Evolutionary conservation across 2,113 vertebrate species (phyloP).

Genomic region (Gymnorhina tibicen): DNA sequence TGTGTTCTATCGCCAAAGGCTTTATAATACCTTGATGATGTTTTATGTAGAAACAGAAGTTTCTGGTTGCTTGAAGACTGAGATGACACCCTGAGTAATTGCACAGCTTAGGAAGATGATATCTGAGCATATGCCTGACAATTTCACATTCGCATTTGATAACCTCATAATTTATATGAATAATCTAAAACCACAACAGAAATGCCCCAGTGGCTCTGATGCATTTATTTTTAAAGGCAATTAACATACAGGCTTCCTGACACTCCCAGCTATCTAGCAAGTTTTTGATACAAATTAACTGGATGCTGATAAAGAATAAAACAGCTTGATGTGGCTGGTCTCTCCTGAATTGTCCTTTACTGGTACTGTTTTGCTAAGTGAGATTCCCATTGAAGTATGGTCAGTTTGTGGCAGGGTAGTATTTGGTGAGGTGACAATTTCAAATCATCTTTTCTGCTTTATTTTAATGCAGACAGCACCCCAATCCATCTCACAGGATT

Average conservation of each 20-base stretch:
- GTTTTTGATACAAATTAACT: background rate
- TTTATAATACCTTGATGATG: constrained; percentile 28
- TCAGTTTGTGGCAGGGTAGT: background rate
- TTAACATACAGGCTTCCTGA: background rate
- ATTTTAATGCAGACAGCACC: background rate
- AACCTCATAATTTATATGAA: constrained; percentile 28
- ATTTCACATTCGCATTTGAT: constrained; percentile 21
- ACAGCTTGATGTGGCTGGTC: background rate
- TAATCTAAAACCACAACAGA: constrained; percentile 8
- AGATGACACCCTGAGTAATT: constrained; percentile 64
- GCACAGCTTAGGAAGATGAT: constrained; percentile 29
- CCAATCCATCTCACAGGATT: background rate
- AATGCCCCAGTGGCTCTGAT: constrained; percentile 25
- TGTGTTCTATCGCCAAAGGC: constrained; percentile 41
- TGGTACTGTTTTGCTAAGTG: background rate
- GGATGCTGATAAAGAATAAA: background rate
- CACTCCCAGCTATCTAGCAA: background rate
- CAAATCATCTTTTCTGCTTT: background rate
- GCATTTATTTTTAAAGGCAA: constrained; percentile 29
- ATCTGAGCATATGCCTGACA: constrained; percentile 40
- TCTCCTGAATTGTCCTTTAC: background rate
- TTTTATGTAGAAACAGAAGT: constrained; percentile 28
- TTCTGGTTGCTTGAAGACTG: constrained; percentile 34
- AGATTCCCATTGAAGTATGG: background rate
- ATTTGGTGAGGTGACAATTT: background rate